Conservation (phyloP, 2,113 vertebrate species). For the Cyprinodon tularosa region DNA sequence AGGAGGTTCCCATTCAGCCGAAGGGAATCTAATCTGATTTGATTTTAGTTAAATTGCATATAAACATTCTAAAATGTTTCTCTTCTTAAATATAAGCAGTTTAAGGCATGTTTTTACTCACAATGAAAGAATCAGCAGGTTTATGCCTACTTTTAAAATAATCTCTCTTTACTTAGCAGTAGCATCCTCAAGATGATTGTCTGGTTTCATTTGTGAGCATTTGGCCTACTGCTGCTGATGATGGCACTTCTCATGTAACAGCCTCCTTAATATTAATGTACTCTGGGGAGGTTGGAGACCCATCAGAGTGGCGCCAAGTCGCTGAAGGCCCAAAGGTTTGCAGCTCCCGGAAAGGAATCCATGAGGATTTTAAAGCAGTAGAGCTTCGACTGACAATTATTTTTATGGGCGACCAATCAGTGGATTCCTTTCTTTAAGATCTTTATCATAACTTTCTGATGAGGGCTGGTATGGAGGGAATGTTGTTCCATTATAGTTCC, state of each 20-base stretch:
- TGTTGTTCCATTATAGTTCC: no score
- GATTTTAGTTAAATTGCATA: neutral
- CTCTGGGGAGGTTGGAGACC: conserved; percentile 8
- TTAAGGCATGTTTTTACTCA: neutral
- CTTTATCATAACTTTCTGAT: no score
- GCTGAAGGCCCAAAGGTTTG: conserved; percentile 4
- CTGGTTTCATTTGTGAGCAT: neutral
- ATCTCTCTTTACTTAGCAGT: neutral
- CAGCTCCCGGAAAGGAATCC: no score
- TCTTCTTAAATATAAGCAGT: neutral
- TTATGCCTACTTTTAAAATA: neutral
- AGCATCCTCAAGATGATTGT: no score
- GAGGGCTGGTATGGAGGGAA: no score
- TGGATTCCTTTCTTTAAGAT: no score
- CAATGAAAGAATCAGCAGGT: neutral
- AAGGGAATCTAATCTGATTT: neutral
- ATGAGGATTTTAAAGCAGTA: no score
- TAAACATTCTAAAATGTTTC: neutral
- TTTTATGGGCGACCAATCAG: no score
- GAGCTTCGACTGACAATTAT: no score
- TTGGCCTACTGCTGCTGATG: conserved; percentile 7
- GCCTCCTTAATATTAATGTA: conserved; percentile 44
- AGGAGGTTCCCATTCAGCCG: neutral
- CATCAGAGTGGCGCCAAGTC: conserved; percentile 15
- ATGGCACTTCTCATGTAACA: conserved; percentile 4